These are phyloP conservation scores for Astreopora myriophthalma DNA, from an alignment of 64 coral and sea anemone species.

Conservation along the genomic window DNA sequence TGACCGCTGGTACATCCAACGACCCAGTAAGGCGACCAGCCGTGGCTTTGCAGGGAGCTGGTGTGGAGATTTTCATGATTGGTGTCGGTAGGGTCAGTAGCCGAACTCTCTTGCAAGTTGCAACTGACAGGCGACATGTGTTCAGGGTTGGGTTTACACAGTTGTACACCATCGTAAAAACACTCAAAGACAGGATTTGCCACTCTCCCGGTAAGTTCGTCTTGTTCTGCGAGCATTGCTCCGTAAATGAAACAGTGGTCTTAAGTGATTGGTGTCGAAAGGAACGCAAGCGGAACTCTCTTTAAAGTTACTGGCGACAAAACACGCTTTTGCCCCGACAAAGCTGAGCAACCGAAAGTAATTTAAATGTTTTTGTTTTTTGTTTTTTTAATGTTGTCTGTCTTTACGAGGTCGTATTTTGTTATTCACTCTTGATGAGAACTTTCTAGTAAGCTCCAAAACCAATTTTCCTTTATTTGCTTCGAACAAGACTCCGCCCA, in stretches of 20 bases:
- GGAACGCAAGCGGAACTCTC: too few species aligned
- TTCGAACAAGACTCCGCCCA: too few species aligned
- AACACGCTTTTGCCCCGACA: too few species aligned
- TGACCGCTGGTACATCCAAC: slow-evolving; percentile 10
- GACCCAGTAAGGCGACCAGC: slow-evolving; percentile 38
- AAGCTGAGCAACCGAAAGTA: too few species aligned
- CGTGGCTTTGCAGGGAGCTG: neutral
- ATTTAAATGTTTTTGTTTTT: too few species aligned
- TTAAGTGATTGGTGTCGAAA: too few species aligned
- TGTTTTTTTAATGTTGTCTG: too few species aligned
- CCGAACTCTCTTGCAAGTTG: neutral
- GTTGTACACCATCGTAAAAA: slow-evolving; percentile 2
- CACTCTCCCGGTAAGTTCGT: slow-evolving; percentile 9
- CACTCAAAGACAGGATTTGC: slow-evolving; percentile 49
- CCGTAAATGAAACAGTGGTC: neutral
- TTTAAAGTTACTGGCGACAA: too few species aligned
- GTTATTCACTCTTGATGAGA: too few species aligned
- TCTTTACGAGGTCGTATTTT: too few species aligned
- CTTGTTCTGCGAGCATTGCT: neutral
- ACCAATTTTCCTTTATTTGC: too few species aligned
- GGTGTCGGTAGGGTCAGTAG: neutral
- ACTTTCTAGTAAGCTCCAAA: too few species aligned
- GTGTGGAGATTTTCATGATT: slow-evolving; percentile 56
- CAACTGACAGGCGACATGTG: slow-evolving; percentile 44
- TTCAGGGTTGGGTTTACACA: neutral